phyloP scores from a whole-genome alignment of 2,888 invertebrate species.

The Pseudoips prasinana region DNA sequence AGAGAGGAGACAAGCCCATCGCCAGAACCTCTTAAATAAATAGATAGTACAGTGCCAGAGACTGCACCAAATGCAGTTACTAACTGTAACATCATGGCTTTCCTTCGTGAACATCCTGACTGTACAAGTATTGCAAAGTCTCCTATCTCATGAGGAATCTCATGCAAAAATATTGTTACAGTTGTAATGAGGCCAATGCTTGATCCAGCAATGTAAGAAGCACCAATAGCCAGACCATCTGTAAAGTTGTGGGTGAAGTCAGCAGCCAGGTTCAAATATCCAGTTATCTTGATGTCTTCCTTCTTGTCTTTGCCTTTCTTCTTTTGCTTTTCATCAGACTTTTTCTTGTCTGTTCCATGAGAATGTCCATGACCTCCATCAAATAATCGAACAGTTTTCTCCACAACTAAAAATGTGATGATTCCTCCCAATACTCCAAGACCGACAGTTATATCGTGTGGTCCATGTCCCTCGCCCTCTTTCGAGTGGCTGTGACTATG shows the following conservation, averaged over 20 bases:
- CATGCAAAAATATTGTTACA: slow-evolving; percentile 97
- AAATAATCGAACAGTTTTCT: slow-evolving; percentile 94
- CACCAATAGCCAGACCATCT: slow-evolving; percentile 99
- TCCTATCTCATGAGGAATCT: slow-evolving; percentile 99
- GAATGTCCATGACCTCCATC: slow-evolving; percentile 92
- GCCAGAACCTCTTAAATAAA: slow-evolving; percentile 88
- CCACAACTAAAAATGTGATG: slow-evolving; percentile 94
- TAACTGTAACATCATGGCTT: slow-evolving; percentile 97
- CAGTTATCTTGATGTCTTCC: slow-evolving; percentile 79
- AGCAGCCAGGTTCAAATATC: slow-evolving; percentile 98
- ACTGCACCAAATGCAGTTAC: slow-evolving; percentile 97
- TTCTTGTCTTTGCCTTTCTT: slow-evolving; percentile 64
- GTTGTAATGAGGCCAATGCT: slow-evolving; percentile 95
- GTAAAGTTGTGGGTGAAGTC: slow-evolving; percentile 99
- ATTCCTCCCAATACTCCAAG: slow-evolving; percentile 97
- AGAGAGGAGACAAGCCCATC: slow-evolving; percentile 89
- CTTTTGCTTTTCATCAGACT: slow-evolving; percentile 63
- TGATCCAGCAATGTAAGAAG: slow-evolving; percentile 96
- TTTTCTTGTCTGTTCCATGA: slow-evolving; percentile 79
- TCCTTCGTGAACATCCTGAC: slow-evolving; percentile 95
- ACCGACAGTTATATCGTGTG: slow-evolving; percentile 94
- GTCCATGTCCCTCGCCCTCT: slow-evolving; percentile 67
- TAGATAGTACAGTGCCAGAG: slow-evolving; percentile 94
- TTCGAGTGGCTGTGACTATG: slow-evolving; percentile 80
- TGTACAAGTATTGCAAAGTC: slow-evolving; percentile 99